Base-by-base conservation (phyloP, 1,140 invertebrate species). In the Rhysida immarginata region DNA sequence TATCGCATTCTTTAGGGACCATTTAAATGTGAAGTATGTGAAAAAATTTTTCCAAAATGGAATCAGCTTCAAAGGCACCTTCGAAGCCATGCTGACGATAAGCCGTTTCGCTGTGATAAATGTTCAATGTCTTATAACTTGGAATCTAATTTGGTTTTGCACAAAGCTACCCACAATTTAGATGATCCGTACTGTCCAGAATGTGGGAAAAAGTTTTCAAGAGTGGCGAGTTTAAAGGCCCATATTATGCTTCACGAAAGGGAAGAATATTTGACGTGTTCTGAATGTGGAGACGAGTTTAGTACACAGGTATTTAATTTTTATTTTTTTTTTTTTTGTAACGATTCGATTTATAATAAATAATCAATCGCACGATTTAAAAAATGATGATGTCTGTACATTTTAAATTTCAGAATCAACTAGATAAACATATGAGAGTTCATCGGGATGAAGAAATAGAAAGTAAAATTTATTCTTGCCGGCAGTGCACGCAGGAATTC, bases 211-310 rank as follows among this genome's bases (percentile, higher is more conserved):
- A 78, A 74, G 59, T 84, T 84, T 66, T 74, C 78, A 1, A 69
- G 82, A 51, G 68, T 81, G 43, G 82, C 82, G 16, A 79, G 80
- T 66, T 72, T 84, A 2, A 84, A 82, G 60, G 76, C 80, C n/a
- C 83, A 85, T 63, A 72, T 85, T 56, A 66, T 78, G 63, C 56
- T 82, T 3, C 83, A 85, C 60, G 76, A 82, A 63, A 76, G 75
- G 59, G 82, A 84, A 60, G 82, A 85, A 64, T 78, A 72, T 61
- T 66, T 82, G 14, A 76, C 78, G 59, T 85, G 83, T 64, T 70
- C 73, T 11, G 80, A 82, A 62, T 85, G 83, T 69, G 76, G 78
- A 16, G 80, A 82, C 58, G 78, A 81, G 62, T 84, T 84, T 68
- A 69, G 73, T 54, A 76, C 77, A 25, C 78, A 80, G 71, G 81